Evolutionary conservation across 2,797 vertebrate species (phyloP), one percentile per base, ranked within the genome.

Genomic region (Acridotheres tristis): DNA sequence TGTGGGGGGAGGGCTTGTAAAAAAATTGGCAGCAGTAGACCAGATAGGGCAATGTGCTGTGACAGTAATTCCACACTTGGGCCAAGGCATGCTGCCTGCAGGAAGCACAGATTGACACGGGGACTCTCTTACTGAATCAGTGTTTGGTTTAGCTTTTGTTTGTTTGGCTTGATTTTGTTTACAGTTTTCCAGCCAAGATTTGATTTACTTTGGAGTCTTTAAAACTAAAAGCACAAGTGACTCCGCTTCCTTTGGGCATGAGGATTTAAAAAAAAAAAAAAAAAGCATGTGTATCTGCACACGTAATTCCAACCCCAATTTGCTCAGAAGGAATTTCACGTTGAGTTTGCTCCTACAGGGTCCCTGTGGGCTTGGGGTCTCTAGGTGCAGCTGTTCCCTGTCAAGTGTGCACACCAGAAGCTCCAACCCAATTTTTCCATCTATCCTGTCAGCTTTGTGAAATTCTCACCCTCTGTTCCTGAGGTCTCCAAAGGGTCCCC

Each of bases 151-250:
- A 87, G 80, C 83, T 91, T 95, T 90, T 91, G 77, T 38, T 92
- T 92, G 93, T 92, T 85, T 89, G 88, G 91, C 91, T 91, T 85
- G 83, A 72, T 95, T 93, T 96, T 95, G 89, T 96, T 96, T 96
- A 94, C 83, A 45, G 80, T 91, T 94, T 95, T 83, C 77, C 67
- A 77, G 91, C 95, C 88, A 97, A 90, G 89, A 86, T 88, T 86
- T 91, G 54, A 82, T 96, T 93, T 94, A 92, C 89, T 95, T 89
- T 85, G 77, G 89, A 94, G 77, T 40, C 91, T 95, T 94, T 74
- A 86, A 79, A 92, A 71, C 66, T 73, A 84, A 96, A 95, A 85
- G 73, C 76, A 55, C 63, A 75, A 90, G 77, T 84, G n/a, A 16
- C 43, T 94, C 38, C 3, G 1, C 79, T 90, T 94, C 88, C 63